Base-by-base conservation (phyloP, 2,113 vertebrate species). In the Riparia riparia region DNA sequence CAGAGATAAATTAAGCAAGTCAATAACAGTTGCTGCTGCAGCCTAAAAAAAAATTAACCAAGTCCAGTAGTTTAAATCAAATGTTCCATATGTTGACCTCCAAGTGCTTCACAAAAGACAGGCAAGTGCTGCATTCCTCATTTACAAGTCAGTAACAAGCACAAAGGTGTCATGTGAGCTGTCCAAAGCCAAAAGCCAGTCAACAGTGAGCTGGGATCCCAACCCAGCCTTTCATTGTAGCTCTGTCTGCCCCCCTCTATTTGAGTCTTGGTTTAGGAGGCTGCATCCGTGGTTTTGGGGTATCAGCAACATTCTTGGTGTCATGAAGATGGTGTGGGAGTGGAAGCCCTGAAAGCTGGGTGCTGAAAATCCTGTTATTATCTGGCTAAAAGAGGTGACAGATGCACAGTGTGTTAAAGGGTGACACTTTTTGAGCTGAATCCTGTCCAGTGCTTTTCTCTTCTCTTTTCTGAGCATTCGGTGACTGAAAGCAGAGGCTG, bases 61-160 rank as follows among this genome's bases (percentile, higher is more conserved):
- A 90, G 58, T 22, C 76, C 19, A 63, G 17, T 4, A 50, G 50
- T 56, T 86, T 32, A 92, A 94, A 86, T 63, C 47, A 77, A 82
- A 58, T 15, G 78, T 93, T 86, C 63, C 85, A 93, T 83, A 85
- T 86, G 53, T 63, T 83, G 87, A 82, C 78, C 70, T 96, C 70
- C 50, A 91, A 90, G 58, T 15, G 61, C 86, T 76, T 91, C 69
- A 77, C 39, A 86, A 72, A 87, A 44, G 77, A 91, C 45, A 80
- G 70, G 78, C 64, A 92, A 93, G 66, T 10, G 71, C 47, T 74
- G 71, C 42, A 77, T 80, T 90, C 69, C 66, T 84, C 71, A 66
- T 51, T 90, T 63, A 26, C 34, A 72, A 82, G 77, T 51, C 81
- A 89, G 68, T 18, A 39, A 58, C 26, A 72, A 66, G 61, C 49